Base-by-base conservation (phyloP, 2,888 invertebrate genomes). In the Acanthosepion pharaonis region DNA sequence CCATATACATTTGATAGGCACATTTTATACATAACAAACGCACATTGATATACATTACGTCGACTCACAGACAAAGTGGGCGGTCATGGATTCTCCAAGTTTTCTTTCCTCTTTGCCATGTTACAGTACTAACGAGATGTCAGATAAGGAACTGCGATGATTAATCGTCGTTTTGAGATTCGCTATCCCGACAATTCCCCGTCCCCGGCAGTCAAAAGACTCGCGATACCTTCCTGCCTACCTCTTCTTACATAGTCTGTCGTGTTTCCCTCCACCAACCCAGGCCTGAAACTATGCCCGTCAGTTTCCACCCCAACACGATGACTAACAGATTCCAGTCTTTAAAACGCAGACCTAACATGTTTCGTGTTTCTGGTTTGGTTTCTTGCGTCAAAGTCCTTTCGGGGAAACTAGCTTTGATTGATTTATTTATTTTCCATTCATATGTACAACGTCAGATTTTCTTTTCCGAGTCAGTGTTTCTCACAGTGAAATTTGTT, bases 81-180 rank as follows among this genome's bases (percentile, higher is more conserved):
- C 78, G 78, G 78, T n/a, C 78, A 15, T 78, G 11, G n/a, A 33
- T 78, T 78, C 78, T 6, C n/a, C 15, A 33, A n/a, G n/a, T 78
- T 78, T 15, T 33, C n/a, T 78, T 78, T n/a, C n/a, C 20, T 78
- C 78, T 78, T 78, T n/a, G 78, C 33, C 78, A n/a, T 78, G n/a
- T n/a, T 78, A 11, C 78, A 78, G n/a, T 78, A n/a, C 78, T 78
- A 78, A 78, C 78, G 78, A n/a, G n/a, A 78, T 78, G 78, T 78
- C 78, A 78, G 78, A 78, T 78, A 78, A 78, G n/a, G n/a, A 78
- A 33, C n/a, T 5, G n/a, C 33, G 78, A 78, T 78, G 78, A 78
- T 78, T n/a, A 78, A 78, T 78, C n/a, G 78, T n/a, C 15, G n/a
- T 78, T 78, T 78, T 78, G 78, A 78, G 78, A 78, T 78, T n/a